These are phyloP conservation scores for Chiloscyllium punctatum DNA, from an alignment of 2,797 vertebrate species.

Conservation along the genomic window DNA sequence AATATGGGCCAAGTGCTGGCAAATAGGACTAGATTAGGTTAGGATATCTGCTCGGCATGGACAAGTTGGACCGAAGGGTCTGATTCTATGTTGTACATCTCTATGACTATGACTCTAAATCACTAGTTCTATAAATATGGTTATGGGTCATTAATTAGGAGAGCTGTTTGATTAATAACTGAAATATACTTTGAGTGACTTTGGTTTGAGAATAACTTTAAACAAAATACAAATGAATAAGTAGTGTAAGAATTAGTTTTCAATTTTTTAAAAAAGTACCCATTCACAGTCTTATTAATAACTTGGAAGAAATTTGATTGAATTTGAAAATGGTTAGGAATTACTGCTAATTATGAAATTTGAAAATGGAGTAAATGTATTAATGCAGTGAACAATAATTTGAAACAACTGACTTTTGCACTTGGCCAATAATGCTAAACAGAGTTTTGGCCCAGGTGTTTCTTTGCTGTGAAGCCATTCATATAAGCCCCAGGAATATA, in stretches of 20 bases:
- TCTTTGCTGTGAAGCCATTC: neutral
- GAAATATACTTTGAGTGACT: neutral
- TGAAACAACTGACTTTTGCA: neutral
- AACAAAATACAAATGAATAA: neutral
- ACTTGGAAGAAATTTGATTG: neutral
- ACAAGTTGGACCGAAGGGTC: too few relatives aligned
- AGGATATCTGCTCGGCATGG: too few relatives aligned
- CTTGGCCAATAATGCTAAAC: neutral
- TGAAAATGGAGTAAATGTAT: neutral
- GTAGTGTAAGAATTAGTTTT: neutral
- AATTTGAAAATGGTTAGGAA: neutral
- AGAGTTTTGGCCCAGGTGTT: neutral
- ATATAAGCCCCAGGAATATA: neutral
- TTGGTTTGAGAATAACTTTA: conserved; percentile 13
- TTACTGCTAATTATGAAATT: neutral
- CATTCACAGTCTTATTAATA: neutral
- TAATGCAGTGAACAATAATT: neutral
- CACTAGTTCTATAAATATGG: neutral
- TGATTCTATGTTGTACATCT: too few relatives aligned
- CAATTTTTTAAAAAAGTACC: neutral
- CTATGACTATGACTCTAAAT: neutral
- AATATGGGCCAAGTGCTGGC: too few relatives aligned
- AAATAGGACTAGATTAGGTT: too few relatives aligned
- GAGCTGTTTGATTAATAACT: neutral
- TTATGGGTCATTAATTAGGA: neutral